Percentiles rank a stretch among this genome's conserved stretches.
These are phyloP conservation scores for Threskiornis aethiopicus DNA, from an alignment of 2,797 vertebrate species.

Conservation along the genomic window DNA sequence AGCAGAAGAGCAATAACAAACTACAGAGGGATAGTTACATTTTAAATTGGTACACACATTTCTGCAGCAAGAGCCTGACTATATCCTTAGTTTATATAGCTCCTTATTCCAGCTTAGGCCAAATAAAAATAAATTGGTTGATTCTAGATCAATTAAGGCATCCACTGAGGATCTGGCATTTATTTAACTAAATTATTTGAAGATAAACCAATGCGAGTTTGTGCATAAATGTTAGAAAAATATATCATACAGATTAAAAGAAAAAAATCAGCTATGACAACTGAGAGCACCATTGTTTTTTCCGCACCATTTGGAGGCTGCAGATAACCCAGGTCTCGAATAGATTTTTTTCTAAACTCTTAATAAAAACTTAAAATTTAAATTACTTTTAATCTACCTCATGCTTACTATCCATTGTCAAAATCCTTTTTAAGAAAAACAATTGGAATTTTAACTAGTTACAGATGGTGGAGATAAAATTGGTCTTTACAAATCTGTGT, in stretches of 20 bases:
- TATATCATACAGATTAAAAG: background rate
- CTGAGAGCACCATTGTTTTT: background rate
- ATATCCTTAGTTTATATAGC: background rate
- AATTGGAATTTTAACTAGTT: slow-evolving; percentile 42
- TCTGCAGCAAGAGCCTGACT: background rate
- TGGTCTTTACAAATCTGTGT: background rate
- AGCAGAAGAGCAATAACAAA: background rate
- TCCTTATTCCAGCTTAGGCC: background rate
- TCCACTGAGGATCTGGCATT: background rate
- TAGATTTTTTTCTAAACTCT: background rate
- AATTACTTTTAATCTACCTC: background rate
- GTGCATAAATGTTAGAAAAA: background rate
- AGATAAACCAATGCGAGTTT: background rate
- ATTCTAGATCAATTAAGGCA: background rate
- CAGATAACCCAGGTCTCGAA: background rate
- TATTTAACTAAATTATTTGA: background rate
- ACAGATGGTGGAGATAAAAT: slow-evolving; percentile 37
- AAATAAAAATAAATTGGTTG: background rate
- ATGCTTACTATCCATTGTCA: background rate
- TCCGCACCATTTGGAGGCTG: background rate
- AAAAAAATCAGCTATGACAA: background rate
- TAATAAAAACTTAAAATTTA: background rate
- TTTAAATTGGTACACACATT: background rate
- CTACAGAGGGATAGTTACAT: background rate
- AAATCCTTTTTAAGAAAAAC: background rate